phyloP scores from a whole-genome alignment of 2,797 vertebrate species.

The Clarias platycephalus region DNA sequence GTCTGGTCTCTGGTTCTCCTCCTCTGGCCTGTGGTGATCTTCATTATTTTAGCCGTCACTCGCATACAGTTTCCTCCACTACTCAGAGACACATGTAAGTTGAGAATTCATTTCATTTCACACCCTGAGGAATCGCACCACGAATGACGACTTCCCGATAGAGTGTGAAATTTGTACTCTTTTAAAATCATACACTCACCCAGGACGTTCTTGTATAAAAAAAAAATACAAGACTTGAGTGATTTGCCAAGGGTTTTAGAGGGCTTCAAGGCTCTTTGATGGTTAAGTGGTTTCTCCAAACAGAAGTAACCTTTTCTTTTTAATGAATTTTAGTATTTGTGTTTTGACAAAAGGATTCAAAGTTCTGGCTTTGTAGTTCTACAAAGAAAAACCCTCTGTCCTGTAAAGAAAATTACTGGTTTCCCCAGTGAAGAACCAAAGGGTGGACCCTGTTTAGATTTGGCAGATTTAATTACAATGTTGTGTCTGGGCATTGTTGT shows the following conservation, averaged over 20 bases:
- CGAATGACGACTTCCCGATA: background rate
- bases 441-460: background rate
- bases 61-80: conserved; percentile 71
- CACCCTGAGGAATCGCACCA: background rate
- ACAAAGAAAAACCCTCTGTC: background rate
- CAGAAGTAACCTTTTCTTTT: background rate
- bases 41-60: conserved; percentile 75
- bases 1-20: conserved; percentile 75
- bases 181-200: background rate
- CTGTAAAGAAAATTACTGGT: background rate
- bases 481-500: background rate
- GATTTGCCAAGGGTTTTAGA: background rate
- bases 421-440: background rate
- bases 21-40: conserved; percentile 76
- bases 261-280: background rate
- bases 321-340: background rate
- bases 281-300: background rate
- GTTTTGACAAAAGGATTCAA: background rate
- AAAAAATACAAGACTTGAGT: background rate
- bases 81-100: conserved; percentile 70
- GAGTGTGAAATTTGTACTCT: background rate
- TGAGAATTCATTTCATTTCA: background rate
- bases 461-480: background rate
- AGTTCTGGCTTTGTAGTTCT: background rate
- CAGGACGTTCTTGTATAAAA: background rate